These are phyloP conservation scores for Parazoanthus darwini DNA, from an alignment of 92 coral and sea anemone species.

Conservation along the genomic window DNA sequence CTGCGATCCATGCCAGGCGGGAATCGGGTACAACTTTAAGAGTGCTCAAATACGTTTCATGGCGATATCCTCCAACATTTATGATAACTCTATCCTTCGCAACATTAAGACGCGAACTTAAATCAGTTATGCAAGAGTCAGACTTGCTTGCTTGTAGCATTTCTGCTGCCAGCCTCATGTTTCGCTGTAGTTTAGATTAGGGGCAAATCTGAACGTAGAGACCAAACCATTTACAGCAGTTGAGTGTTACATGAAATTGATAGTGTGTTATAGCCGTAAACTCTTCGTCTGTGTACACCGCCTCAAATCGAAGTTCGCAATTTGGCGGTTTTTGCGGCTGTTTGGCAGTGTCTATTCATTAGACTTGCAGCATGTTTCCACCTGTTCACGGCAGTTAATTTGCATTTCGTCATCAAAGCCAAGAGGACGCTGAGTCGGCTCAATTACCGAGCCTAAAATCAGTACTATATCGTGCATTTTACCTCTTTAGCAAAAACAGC, in stretches of 20 bases:
- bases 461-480: not conserved
- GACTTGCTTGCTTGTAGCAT: conserved; percentile 49
- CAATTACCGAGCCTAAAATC: conserved; percentile 21
- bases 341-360: conserved; percentile 19
- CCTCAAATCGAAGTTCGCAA: conserved; percentile 20
- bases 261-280: not conserved
- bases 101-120: conserved; percentile 64
- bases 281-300: not conserved
- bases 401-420: conserved; percentile 42
- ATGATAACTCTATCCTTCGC: conserved; percentile 83
- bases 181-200: not conserved
- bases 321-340: conserved; percentile 42
- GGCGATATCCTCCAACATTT: conserved; percentile 97
- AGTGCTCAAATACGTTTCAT: conserved; percentile 95
- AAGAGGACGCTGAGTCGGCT: not conserved
- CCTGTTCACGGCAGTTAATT: conserved; percentile 38
- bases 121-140: conserved; percentile 68
- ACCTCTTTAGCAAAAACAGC: conserved; percentile 16
- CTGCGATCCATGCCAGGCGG: conserved; percentile 97
- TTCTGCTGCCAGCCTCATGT: conserved; percentile 40
- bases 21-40: conserved; percentile 95
- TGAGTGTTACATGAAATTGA: not conserved
- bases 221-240: not conserved
- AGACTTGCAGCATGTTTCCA: conserved; percentile 12
- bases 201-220: not conserved